Evolutionary conservation across 2,888 invertebrate genomes (phyloP), one percentile per base, ranked within the genome.

Genomic region (Eristalinus sepulchralis): DNA sequence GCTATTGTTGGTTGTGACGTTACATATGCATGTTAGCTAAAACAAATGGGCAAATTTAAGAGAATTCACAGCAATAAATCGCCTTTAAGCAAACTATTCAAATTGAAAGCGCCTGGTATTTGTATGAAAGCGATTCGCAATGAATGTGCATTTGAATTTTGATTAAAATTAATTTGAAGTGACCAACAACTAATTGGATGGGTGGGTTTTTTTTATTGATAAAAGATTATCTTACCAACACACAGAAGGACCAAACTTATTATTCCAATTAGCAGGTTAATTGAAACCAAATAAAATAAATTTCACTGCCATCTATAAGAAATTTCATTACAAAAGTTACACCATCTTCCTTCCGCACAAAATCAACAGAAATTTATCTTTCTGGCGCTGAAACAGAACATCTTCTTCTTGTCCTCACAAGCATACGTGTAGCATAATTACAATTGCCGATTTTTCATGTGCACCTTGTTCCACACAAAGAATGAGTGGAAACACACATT

Each of bases 41-140:
- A 89, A 90, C 88, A 90, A 90, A 90, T 90, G 89, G 88, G 88
- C 81, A 89, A 89, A 89, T 90, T 90, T 90, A 91, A 90, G 90
- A 90, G 90, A 90, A 91, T 91, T 90, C 89, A 89, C 89, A 90
- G 90, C 89, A 91, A 91, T 91, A 91, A 91, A 91, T 91, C 90
- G 91, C 89, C 89, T 88, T 88, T 88, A 90, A 89, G 89, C 89
- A 89, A 88, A 90, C 88, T 89, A 89, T 89, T 88, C 84, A 85
- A 76, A 81, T 72, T 77, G 31, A 33, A 73, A 68, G 53, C 53
- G n/a, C 20, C 57, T 57, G 77, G 78, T 78, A 70, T 78, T 70
- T 57, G 55, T 6, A 34, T 20, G 60, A 9, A 20, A 57, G 13
- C 57, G 24, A 47, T 39, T 57, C 13, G 31, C 64, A 55, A 24